These are phyloP conservation scores for Sinocyclocheilus maitianheensis DNA, from an alignment of 2,113 vertebrate genomes.

Conservation along the genomic window DNA sequence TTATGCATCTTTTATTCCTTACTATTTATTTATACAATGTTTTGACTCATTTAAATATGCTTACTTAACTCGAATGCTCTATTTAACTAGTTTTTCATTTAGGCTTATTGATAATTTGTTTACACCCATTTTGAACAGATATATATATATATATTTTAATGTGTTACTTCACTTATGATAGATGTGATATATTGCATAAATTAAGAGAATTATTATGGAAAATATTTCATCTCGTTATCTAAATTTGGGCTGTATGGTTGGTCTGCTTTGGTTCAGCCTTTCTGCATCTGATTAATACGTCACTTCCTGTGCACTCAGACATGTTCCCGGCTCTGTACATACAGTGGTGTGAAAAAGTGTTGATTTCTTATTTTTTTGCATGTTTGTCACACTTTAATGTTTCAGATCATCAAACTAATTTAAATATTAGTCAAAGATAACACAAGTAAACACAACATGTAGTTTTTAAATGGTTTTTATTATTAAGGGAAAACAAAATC, in stretches of 20 bases:
- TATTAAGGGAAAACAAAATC: too few species aligned
- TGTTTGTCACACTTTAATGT: too few species aligned
- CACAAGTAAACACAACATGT: too few species aligned
- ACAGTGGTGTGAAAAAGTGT: too few species aligned
- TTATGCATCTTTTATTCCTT: not conserved
- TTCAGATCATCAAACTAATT: too few species aligned
- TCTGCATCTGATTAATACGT: slow-evolving; percentile 29
- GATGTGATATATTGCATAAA: not conserved
- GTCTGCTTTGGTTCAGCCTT: slow-evolving; percentile 57
- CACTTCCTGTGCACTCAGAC: slow-evolving; percentile 41
- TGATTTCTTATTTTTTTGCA: too few species aligned
- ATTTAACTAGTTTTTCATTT: not conserved
- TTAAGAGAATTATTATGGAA: not conserved
- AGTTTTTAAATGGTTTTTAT: too few species aligned
- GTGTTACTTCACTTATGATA: not conserved
- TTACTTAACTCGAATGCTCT: not conserved
- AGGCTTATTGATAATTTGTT: not conserved
- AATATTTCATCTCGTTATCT: not conserved
- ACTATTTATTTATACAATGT: not conserved
- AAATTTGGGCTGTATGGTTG: slow-evolving; percentile 6
- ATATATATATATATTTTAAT: not conserved
- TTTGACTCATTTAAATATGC: not conserved
- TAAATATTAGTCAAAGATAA: too few species aligned
- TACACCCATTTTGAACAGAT: not conserved
- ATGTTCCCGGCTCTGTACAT: slow-evolving; percentile 29